These are phyloP conservation scores for Eugnorisma glareosa DNA, from an alignment of 2,888 invertebrate genomes.

Conservation along the genomic window DNA sequence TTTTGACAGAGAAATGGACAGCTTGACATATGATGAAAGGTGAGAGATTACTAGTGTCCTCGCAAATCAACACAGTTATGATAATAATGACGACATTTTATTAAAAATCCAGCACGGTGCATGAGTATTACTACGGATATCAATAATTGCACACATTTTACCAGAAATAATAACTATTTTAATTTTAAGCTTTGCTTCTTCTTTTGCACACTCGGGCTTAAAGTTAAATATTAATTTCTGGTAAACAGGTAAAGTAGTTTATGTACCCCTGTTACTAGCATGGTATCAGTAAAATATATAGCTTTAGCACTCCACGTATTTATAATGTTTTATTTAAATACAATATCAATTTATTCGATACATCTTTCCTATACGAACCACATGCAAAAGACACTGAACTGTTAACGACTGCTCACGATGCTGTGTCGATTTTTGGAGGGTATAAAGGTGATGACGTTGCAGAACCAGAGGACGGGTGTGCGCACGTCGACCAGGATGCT, in stretches of 20 bases:
- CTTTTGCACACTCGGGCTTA: conserved; percentile 33
- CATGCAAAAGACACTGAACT: conserved; percentile 42
- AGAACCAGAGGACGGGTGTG: conserved; percentile 89
- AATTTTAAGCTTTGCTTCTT: conserved; percentile 41
- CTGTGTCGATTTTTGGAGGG: background rate
- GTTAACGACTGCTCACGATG: conserved; percentile 43
- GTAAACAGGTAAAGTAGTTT: conserved; percentile 50
- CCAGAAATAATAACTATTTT: conserved; percentile 50
- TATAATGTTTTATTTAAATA: conserved; percentile 30
- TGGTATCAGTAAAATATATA: conserved; percentile 52
- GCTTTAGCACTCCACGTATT: conserved; percentile 53
- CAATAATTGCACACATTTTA: conserved; percentile 49
- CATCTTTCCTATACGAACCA: conserved; percentile 36
- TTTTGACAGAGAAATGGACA: conserved; percentile 84
- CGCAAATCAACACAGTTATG: conserved; percentile 49
- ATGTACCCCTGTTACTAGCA: conserved; percentile 55
- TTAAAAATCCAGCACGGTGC: conserved; percentile 76
- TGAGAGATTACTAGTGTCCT: conserved; percentile 75
- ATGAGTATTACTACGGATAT: conserved; percentile 70
- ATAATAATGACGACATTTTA: conserved; percentile 45
- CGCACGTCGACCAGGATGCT: conserved; percentile 83
- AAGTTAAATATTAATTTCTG: conserved; percentile 55
- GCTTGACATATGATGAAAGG: conserved; percentile 81
- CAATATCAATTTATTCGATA: conserved; percentile 48
- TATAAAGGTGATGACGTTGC: conserved; percentile 51